Evolutionary conservation across 2,113 vertebrate species (phyloP).

Genomic region (Heptranchias perlo): DNA sequence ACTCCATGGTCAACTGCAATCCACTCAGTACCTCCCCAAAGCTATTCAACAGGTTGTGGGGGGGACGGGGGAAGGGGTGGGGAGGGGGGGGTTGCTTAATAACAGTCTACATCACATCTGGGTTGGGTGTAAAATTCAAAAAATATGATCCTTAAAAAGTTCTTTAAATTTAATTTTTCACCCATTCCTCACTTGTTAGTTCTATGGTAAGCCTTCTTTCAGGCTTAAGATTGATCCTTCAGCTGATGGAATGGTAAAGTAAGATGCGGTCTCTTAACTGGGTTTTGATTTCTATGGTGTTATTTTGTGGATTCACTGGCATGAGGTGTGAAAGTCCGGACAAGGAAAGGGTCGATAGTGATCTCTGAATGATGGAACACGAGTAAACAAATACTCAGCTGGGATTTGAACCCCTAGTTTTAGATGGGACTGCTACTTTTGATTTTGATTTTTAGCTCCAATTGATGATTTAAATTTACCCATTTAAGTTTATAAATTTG

Average conservation of each 20-base stretch:
- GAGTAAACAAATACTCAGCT: background rate
- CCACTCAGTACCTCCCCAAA: background rate
- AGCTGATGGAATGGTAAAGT: background rate
- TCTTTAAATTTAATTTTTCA: background rate
- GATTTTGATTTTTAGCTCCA: background rate
- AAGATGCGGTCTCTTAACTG: background rate
- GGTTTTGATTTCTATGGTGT: background rate
- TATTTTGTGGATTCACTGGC: background rate
- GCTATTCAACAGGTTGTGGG: background rate
- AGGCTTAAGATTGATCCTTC: background rate
- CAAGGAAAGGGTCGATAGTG: background rate
- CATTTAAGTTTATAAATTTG: background rate
- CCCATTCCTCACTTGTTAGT: background rate
- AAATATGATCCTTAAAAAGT: background rate
- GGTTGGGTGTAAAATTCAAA: background rate
- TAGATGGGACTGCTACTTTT: background rate
- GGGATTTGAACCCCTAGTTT: background rate
- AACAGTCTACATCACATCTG: slow-evolving; percentile 3
- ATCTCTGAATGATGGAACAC: background rate
- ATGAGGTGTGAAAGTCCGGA: background rate
- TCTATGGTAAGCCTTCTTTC: background rate
- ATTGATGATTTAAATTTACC: background rate
- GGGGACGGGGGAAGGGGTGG: too few relatives aligned
- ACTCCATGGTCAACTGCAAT: background rate
- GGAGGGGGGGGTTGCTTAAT: too few relatives aligned